phyloP scores from a whole-genome alignment of 2,113 vertebrate species.

The Amphiprion percula region DNA sequence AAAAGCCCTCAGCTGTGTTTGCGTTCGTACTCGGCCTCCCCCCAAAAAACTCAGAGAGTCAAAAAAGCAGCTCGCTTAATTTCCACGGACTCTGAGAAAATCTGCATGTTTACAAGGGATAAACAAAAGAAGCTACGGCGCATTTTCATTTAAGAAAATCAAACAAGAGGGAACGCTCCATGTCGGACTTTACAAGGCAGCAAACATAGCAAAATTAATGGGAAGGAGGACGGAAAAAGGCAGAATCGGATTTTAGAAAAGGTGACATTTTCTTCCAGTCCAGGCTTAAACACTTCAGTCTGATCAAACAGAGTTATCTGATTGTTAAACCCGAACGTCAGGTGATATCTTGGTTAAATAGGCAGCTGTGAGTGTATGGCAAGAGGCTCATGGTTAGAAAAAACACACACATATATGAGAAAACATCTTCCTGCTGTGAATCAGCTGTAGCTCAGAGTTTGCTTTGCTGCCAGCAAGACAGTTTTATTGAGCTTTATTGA shows the following conservation, averaged over 20 bases:
- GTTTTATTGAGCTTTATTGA: slow-evolving; percentile 52
- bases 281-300: slow-evolving; percentile 8
- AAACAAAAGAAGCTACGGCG: slow-evolving; percentile 26
- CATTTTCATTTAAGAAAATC: slow-evolving; percentile 33
- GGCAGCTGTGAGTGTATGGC: slow-evolving; percentile 41
- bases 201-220: not conserved
- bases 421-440: slow-evolving; percentile 29
- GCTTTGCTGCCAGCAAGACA: slow-evolving; percentile 51
- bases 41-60: slow-evolving; percentile 10
- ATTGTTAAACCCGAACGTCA: slow-evolving; percentile 18
- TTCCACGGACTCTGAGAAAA: slow-evolving; percentile 28
- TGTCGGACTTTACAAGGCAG: not conserved
- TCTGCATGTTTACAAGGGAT: slow-evolving; percentile 52
- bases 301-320: slow-evolving; percentile 55
- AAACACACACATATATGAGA: not conserved
- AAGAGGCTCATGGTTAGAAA: not conserved
- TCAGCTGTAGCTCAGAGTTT: slow-evolving; percentile 51
- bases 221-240: not conserved
- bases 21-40: slow-evolving; percentile 23
- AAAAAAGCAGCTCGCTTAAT: slow-evolving; percentile 30
- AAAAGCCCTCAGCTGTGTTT: slow-evolving; percentile 72
- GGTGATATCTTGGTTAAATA: slow-evolving; percentile 57
- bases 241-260: not conserved
- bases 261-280: not conserved
- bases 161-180: not conserved